phyloP scores from a whole-genome alignment of 35 echinoderm and acorn worm species.

The Ptychodera flava region DNA sequence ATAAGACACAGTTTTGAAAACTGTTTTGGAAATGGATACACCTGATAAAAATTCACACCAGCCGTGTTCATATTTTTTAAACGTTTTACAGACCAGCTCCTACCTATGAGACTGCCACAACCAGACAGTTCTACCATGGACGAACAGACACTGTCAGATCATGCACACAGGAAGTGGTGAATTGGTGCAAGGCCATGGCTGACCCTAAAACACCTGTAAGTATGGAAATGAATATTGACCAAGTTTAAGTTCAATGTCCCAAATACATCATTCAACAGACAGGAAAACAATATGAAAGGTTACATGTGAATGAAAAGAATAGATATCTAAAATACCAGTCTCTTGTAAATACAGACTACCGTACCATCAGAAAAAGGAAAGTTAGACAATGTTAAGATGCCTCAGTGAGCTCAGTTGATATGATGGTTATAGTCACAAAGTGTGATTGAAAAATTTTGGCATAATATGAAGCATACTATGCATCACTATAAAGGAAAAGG shows the following conservation, averaged over 20 bases:
- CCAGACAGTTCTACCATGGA: constrained; percentile 76
- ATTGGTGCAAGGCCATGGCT: constrained; percentile 66
- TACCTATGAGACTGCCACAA: constrained; percentile 80
- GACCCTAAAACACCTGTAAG: constrained; percentile 40
- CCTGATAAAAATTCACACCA: too few species aligned
- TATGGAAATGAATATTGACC: neutral
- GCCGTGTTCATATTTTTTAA: too few species aligned
- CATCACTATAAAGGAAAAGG: neutral
- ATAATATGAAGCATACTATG: too few species aligned
- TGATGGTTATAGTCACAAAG: too few species aligned
- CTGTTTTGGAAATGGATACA: too few species aligned
- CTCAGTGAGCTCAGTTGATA: too few species aligned
- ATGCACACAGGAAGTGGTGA: constrained; percentile 46
- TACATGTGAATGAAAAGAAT: neutral
- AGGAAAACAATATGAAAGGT: neutral
- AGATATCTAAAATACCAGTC: neutral
- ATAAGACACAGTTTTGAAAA: neutral
- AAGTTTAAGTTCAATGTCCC: neutral
- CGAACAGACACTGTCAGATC: constrained; percentile 70
- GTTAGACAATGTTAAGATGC: too few species aligned
- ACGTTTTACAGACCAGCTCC: constrained; percentile 39
- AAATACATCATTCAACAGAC: neutral
- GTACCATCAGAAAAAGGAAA: too few species aligned
- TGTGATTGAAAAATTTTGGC: too few species aligned
- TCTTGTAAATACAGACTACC: neutral